Percentiles rank a stretch among this genome's conserved stretches.
Conservation (phyloP, 2,888 invertebrate genomes). For the Tetanocera ferruginea region DNA sequence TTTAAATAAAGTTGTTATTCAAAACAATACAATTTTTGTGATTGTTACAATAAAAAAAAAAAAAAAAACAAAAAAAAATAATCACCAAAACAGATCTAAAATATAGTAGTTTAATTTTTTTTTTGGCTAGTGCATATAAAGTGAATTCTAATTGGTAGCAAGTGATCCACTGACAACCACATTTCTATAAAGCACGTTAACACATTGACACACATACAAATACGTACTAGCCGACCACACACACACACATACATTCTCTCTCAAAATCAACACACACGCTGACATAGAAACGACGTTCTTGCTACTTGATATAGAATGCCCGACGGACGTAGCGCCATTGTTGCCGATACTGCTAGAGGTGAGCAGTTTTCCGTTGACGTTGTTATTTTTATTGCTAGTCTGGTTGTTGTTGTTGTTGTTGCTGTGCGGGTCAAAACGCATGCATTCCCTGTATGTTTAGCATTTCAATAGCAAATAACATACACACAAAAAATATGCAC, state of each 20-base stretch:
- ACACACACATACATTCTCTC: constrained; percentile 18
- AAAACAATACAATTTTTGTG: not conserved
- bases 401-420: constrained; percentile 4
- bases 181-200: not conserved
- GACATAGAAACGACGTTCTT: not conserved
- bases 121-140: not conserved
- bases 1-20: not conserved
- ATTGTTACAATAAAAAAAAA: not conserved
- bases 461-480: no score
- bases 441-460: not conserved
- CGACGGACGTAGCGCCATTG: constrained; percentile 53
- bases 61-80: not conserved
- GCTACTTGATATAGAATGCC: constrained; percentile 46
- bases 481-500: no score
- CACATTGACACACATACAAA: not conserved
- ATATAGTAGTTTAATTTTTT: not conserved
- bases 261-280: not conserved
- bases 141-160: constrained; percentile 1
- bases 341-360: constrained; percentile 52
- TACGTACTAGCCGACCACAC: constrained; percentile 18
- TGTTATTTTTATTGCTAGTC: not conserved
- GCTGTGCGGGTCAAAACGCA: constrained; percentile 24
- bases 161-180: not conserved
- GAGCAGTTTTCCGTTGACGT: constrained; percentile 21
- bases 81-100: not conserved